Base-by-base conservation (phyloP, 2,888 invertebrate genomes). In the Acanthosepion pharaonis region DNA sequence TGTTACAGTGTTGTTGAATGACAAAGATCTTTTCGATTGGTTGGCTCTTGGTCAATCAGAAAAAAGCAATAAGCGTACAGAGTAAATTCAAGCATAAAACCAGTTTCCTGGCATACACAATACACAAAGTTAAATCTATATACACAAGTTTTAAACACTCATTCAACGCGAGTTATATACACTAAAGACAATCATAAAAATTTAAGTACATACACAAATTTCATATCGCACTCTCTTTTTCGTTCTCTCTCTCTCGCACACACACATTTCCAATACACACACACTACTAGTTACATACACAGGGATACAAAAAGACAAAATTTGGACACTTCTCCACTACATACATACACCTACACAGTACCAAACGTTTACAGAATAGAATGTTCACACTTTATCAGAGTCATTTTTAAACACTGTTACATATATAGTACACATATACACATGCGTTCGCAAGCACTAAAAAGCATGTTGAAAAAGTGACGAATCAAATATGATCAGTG, bases 21-120 rank as follows among this genome's bases (percentile, higher is more conserved):
- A 78, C 78, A 78, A 78, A 78, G 78, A 78, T 78, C 78, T n/a
- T 78, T 78, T 78, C 78, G n/a, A 78, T 78, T 78, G 78, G 78
- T 18, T 78, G 78, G n/a, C n/a, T n/a, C n/a, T 78, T 78, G 78
- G 78, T 78, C n/a, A 78, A 78, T 78, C 78, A 78, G 78, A 8
- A 78, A n/a, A 78, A 78, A 78, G 78, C 78, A 33, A 78, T 78
- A 78, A 78, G 33, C 15, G n/a, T 28, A n/a, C n/a, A n/a, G 15
- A n/a, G 78, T 2, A 78, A 78, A 78, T 78, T 78, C 78, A n/a
- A 33, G 33, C n/a, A 78, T 33, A 33, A 78, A n/a, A n/a, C 0
- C 15, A 78, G n/a, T 78, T 78, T 78, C 33, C 78, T n/a, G 33
- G 33, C 33, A 78, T 15, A 15, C n/a, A 78, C 15, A 78, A 23